Percentiles rank a stretch among this genome's conserved stretches.
These are phyloP conservation scores for Drosophila ohnishii DNA, from an alignment of 1,140 invertebrate species.

Conservation along the genomic window DNA sequence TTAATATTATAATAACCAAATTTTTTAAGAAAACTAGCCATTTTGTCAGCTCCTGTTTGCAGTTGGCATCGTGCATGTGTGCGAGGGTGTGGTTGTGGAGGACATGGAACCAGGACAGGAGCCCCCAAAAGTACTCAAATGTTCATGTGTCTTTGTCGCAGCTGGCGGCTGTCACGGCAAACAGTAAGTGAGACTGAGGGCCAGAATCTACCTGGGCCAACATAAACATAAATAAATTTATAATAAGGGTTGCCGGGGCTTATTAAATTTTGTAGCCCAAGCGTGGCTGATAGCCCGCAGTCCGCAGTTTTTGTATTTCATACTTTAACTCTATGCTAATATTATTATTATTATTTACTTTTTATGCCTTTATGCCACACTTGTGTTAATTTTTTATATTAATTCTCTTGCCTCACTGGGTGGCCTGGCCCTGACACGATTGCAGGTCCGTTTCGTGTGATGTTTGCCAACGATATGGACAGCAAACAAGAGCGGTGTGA, in stretches of 20 bases:
- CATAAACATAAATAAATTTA: constrained; percentile 66
- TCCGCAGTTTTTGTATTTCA: background rate
- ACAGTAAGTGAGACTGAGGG: constrained; percentile 46
- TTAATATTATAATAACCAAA: no score
- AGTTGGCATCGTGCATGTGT: constrained; percentile 13
- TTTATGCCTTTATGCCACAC: constrained; percentile 7
- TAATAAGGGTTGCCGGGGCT: constrained; percentile 61
- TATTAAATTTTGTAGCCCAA: constrained; percentile 54
- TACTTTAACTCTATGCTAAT: constrained; percentile 47
- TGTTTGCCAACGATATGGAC: constrained; percentile 45
- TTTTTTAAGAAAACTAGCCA: background rate
- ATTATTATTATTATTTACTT: constrained; percentile 36
- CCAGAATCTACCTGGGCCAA: constrained; percentile 39
- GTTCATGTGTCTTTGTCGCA: constrained; percentile 59
- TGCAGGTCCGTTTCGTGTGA: constrained; percentile 20
- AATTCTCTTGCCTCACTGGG: constrained; percentile 20
- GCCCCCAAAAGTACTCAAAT: constrained; percentile 38
- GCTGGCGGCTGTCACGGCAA: constrained; percentile 65
- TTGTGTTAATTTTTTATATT: constrained; percentile 34
- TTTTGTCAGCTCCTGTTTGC: constrained; percentile 11
- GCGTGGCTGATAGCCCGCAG: constrained; percentile 13
- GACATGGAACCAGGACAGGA: constrained; percentile 52
- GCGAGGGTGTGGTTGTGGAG: constrained; percentile 25
- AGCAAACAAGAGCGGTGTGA: constrained; percentile 16
- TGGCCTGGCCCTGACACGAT: constrained; percentile 42